Percentiles rank a stretch among this genome's conserved stretches.
Conservation (phyloP, 1,140 invertebrate species). For the Drosophila navojoa region DNA sequence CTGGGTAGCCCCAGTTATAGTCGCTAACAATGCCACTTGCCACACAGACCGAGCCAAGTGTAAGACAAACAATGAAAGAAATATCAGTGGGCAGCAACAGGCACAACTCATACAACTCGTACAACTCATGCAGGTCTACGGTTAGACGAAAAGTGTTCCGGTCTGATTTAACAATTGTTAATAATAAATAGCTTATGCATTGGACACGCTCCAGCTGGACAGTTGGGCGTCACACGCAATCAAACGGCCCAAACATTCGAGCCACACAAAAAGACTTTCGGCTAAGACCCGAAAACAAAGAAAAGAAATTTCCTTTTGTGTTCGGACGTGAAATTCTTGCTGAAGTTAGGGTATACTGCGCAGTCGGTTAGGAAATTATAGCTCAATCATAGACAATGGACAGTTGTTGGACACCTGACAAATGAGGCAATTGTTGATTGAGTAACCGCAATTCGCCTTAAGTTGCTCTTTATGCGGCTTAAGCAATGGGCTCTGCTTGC, state of each 20-base stretch:
- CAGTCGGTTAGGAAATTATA: conserved; percentile 25
- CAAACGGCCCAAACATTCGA: conserved; percentile 31
- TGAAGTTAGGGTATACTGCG: not conserved
- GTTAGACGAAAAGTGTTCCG: conserved; percentile 70
- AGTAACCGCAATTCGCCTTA: conserved; percentile 63
- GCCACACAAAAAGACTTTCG: conserved; percentile 36
- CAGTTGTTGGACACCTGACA: conserved; percentile 74
- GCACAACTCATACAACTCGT: conserved; percentile 30
- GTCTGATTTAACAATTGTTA: conserved; percentile 82
- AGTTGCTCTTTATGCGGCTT: conserved; percentile 35
- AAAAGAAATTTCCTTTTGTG: conserved; percentile 60
- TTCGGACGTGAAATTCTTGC: conserved; percentile 26
- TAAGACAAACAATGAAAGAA: conserved; percentile 47
- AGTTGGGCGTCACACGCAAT: conserved; percentile 48
- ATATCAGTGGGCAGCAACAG: conserved; percentile 46
- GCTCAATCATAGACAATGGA: not conserved
- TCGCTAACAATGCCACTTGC: conserved; percentile 72
- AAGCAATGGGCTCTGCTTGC: conserved; percentile 30
- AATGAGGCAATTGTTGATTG: conserved; percentile 77
- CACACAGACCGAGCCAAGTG: conserved; percentile 31
- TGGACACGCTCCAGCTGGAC: conserved; percentile 49
- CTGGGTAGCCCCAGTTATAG: conserved; percentile 1
- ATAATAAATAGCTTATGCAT: conserved; percentile 77
- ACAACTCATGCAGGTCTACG: not conserved
- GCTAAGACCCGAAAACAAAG: conserved; percentile 17